phyloP scores from a whole-genome alignment of 1,140 invertebrate species.

The Parasteatoda tepidariorum region DNA sequence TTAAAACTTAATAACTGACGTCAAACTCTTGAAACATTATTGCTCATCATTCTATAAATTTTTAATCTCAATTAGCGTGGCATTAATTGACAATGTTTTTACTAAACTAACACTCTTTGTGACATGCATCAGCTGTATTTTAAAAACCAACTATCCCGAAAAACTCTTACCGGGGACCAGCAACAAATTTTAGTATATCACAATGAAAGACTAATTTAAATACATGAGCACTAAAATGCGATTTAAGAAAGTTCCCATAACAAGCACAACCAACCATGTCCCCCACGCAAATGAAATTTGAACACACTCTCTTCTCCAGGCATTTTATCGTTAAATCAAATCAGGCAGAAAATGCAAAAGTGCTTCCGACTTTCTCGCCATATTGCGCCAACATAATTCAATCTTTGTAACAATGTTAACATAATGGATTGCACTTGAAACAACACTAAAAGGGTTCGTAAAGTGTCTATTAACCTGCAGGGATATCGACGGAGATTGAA shows the following conservation, averaged over 20 bases:
- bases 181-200: too few relatives aligned
- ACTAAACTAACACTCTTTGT: too few relatives aligned
- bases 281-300: background rate
- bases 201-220: too few relatives aligned
- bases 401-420: background rate
- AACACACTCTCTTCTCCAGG: background rate
- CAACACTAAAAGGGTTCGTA: background rate
- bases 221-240: too few relatives aligned
- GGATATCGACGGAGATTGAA: background rate
- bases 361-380: background rate
- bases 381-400: background rate
- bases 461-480: background rate
- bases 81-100: too few relatives aligned
- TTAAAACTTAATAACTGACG: too few relatives aligned
- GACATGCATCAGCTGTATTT: too few relatives aligned
- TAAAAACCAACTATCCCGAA: too few relatives aligned
- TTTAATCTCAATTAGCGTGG: too few relatives aligned
- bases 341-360: background rate
- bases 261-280: background rate
- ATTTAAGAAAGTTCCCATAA: background rate
- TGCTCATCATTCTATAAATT: too few relatives aligned
- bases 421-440: background rate
- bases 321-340: background rate
- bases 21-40: too few relatives aligned
- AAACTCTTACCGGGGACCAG: too few relatives aligned